phyloP scores from a whole-genome alignment of 2,888 invertebrate species.

The Polylopha cassiicola region DNA sequence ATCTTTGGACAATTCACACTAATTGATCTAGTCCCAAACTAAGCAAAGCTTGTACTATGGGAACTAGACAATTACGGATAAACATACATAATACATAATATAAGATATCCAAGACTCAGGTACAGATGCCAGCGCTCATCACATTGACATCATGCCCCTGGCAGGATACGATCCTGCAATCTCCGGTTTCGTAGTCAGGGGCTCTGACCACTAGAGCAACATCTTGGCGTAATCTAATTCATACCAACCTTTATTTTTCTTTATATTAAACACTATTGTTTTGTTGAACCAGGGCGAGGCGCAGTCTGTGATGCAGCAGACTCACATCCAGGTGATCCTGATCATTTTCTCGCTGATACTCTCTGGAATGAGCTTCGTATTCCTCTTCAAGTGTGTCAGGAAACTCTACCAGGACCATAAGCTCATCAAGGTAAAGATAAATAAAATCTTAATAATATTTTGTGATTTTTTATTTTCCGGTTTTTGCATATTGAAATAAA shows the following conservation, averaged over 20 bases:
- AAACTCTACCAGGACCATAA: slow-evolving; percentile 92
- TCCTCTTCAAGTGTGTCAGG: slow-evolving; percentile 90
- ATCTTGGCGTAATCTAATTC: too few species aligned
- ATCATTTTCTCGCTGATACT: slow-evolving; percentile 91
- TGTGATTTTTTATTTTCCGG: neutral
- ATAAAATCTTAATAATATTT: neutral
- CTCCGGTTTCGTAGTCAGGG: too few species aligned
- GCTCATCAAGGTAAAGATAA: slow-evolving; percentile 85
- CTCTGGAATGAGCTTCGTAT: slow-evolving; percentile 91
- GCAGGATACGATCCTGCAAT: too few species aligned
- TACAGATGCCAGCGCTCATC: too few species aligned
- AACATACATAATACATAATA: too few species aligned
- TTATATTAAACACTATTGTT: neutral
- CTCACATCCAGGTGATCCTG: slow-evolving; percentile 90
- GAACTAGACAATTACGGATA: too few species aligned
- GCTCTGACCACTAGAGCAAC: too few species aligned
- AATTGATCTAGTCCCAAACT: too few species aligned
- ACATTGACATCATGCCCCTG: too few species aligned
- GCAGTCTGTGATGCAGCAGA: slow-evolving; percentile 61
- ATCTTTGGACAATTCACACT: too few species aligned
- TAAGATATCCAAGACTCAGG: too few species aligned
- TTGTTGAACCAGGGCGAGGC: slow-evolving; percentile 46
- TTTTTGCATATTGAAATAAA: neutral
- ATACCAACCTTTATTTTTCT: neutral
- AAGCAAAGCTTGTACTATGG: too few species aligned